Conservation (phyloP, 2,113 vertebrate species). For the Arvicanthis niloticus region DNA sequence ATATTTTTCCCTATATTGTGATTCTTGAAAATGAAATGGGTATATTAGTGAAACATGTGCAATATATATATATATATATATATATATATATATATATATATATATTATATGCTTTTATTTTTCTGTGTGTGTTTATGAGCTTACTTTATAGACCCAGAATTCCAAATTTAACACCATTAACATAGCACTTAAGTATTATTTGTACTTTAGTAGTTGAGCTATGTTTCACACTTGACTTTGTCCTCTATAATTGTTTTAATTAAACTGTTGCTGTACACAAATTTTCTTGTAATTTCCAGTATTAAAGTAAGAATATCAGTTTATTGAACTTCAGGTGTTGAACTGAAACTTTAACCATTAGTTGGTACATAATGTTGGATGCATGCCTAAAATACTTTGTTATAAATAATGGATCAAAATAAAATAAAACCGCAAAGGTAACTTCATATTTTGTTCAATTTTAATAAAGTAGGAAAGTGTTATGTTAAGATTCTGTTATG, state of each 20-base stretch:
- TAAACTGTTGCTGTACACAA: slow-evolving; percentile 58
- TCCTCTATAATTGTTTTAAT: slow-evolving; percentile 63
- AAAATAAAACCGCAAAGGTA: slow-evolving; percentile 74
- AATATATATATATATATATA: neutral
- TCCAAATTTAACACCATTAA: neutral
- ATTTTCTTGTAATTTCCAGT: slow-evolving; percentile 5
- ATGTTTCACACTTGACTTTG: slow-evolving; percentile 51
- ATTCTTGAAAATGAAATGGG: slow-evolving; percentile 38
- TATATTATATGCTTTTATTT: neutral
- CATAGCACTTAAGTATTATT: neutral
- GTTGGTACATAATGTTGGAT: slow-evolving; percentile 43
- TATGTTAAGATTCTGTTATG: slow-evolving; percentile 83
- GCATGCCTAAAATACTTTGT: slow-evolving; percentile 45
- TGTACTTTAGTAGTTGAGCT: slow-evolving; percentile 65
- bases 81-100: neutral
- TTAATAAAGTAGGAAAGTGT: slow-evolving; percentile 84
- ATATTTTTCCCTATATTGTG: slow-evolving; percentile 56
- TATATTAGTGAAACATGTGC: slow-evolving; percentile 54
- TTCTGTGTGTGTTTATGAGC: neutral
- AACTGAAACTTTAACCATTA: slow-evolving; percentile 67
- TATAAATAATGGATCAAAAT: slow-evolving; percentile 78
- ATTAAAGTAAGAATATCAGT: slow-evolving; percentile 68
- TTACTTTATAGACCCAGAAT: neutral
- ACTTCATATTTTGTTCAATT: slow-evolving; percentile 84
- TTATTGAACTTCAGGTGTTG: slow-evolving; percentile 74